phyloP scores from a whole-genome alignment of 2,113 vertebrate species.

The Bettongia penicillata region DNA sequence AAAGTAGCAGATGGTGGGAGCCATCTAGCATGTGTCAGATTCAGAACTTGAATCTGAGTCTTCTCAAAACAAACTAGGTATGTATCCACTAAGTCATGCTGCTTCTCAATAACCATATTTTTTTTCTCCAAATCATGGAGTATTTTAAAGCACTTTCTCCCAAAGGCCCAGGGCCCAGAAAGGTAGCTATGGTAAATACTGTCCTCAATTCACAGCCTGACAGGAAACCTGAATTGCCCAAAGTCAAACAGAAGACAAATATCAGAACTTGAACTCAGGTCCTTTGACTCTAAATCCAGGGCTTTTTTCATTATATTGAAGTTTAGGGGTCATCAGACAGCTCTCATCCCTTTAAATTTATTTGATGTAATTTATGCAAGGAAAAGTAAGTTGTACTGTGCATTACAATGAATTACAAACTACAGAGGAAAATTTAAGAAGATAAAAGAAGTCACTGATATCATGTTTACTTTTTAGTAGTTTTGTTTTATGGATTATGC shows the following conservation, averaged over 20 bases:
- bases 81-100: not conserved
- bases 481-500: conserved; percentile 60
- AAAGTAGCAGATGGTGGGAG: not conserved
- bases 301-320: not conserved
- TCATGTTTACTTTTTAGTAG: conserved; percentile 67
- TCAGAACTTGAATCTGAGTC: not conserved
- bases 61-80: not conserved
- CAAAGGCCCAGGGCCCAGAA: too few relatives aligned
- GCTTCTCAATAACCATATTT: not conserved
- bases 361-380: not conserved
- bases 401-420: conserved; percentile 48
- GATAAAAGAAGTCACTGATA: conserved; percentile 52
- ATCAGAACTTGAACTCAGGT: not conserved
- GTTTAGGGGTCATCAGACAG: not conserved
- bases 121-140: not conserved
- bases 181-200: not conserved
- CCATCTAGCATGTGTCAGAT: not conserved
- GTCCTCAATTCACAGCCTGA: not conserved
- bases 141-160: not conserved
- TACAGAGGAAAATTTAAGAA: conserved; percentile 63
- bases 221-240: not conserved
- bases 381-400: conserved; percentile 35
- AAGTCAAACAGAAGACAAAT: not conserved
- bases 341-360: not conserved
- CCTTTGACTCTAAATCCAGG: not conserved